phyloP scores from a whole-genome alignment of 2,888 invertebrate genomes.

The Uloborus plumipes region DNA sequence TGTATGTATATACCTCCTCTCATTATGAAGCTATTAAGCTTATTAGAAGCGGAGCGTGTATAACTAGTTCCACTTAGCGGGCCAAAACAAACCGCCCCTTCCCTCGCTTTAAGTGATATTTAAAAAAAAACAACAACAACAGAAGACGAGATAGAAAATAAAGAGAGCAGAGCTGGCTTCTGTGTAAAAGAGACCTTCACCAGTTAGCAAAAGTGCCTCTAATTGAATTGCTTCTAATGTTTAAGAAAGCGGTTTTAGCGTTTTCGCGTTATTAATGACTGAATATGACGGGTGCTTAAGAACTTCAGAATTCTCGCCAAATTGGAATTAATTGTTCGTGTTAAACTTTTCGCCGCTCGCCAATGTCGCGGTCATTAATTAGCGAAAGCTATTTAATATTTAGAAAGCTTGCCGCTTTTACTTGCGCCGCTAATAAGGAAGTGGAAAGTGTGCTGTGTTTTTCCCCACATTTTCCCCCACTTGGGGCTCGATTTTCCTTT shows the following conservation, averaged over 20 bases:
- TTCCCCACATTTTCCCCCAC: no score
- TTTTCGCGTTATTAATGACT: conserved; percentile 61
- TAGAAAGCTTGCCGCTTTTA: no score
- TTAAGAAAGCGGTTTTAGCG: conserved; percentile 62
- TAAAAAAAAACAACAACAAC: conserved; percentile 35
- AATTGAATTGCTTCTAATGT: conserved; percentile 61
- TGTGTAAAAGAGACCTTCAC: conserved; percentile 15
- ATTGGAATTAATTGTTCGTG: conserved; percentile 64
- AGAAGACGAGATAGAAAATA: conserved; percentile 12
- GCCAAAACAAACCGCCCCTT: conserved; percentile 9
- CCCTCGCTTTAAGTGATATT: conserved; percentile 57
- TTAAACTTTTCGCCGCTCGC: conserved; percentile 62
- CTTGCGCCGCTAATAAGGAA: no score
- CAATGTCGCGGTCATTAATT: conserved; percentile 46
- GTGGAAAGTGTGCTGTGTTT: no score
- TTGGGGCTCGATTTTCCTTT: no score
- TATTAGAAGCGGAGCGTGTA: conserved; percentile 63
- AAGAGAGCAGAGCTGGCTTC: conserved; percentile 9
- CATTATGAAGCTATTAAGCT: conserved; percentile 62
- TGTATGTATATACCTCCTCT: conserved; percentile 56
- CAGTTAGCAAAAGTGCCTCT: conserved; percentile 60
- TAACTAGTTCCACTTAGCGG: conserved; percentile 60
- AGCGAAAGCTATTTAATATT: conserved; percentile 2
- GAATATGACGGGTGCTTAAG: conserved; percentile 59
- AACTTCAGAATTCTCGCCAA: conserved; percentile 55